These are phyloP conservation scores for Cosmopolites sordidus DNA, from an alignment of 2,888 invertebrate species.

Conservation along the genomic window DNA sequence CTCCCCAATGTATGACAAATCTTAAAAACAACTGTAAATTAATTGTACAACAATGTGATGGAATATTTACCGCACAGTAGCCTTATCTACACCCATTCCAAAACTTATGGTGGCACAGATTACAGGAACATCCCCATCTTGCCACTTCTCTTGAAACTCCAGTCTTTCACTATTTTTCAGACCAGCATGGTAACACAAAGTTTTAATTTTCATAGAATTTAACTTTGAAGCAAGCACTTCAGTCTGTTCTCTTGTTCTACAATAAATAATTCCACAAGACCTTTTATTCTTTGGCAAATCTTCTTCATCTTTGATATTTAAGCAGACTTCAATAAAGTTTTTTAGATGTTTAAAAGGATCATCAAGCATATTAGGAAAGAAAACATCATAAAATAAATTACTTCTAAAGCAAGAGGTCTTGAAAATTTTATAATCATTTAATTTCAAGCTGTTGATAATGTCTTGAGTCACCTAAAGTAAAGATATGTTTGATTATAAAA, in stretches of 20 bases:
- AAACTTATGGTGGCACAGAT: conserved; percentile 97
- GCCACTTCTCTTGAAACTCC: conserved; percentile 87
- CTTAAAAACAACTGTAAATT: too few relatives aligned
- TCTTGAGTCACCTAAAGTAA: conserved; percentile 69
- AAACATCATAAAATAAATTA: conserved; percentile 93
- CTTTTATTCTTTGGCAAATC: conserved; percentile 37
- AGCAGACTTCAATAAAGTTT: conserved; percentile 64
- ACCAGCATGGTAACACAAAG: conserved; percentile 88
- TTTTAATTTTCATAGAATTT: conserved; percentile 65
- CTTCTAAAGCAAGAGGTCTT: conserved; percentile 84
- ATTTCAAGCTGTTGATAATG: conserved; percentile 68
- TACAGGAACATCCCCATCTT: conserved; percentile 78
- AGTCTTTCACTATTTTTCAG: conserved; percentile 69
- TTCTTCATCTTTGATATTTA: conserved; percentile 57
- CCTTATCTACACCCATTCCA: conserved; percentile 99
- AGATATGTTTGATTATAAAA: neutral
- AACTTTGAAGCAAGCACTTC: conserved; percentile 77
- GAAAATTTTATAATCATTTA: conserved; percentile 54
- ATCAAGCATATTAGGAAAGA: conserved; percentile 78
- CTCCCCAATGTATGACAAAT: conserved; percentile 95
- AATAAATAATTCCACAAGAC: conserved; percentile 36
- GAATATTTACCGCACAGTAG: conserved; percentile 67
- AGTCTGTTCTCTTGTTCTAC: conserved; percentile 67
- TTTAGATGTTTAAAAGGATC: conserved; percentile 78
- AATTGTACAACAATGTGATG: too few relatives aligned